Percentiles rank a stretch among this genome's conserved stretches.
These are phyloP conservation scores for Onychorhynchus coronatus DNA, from an alignment of 2,113 vertebrate genomes.

Conservation along the genomic window DNA sequence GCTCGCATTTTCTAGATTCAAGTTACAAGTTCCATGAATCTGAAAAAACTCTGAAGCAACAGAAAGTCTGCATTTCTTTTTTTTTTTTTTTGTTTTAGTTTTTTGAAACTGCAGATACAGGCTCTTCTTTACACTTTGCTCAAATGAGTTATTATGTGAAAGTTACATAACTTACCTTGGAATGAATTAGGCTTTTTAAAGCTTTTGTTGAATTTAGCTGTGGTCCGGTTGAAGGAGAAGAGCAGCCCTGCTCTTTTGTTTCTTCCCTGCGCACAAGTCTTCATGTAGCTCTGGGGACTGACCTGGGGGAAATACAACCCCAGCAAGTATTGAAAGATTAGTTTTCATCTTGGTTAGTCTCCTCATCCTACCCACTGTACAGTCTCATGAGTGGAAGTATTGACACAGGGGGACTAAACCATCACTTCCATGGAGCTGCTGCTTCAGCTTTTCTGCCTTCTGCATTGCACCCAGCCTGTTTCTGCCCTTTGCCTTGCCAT, in stretches of 20 bases:
- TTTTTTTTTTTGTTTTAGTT: not conserved
- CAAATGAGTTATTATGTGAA: not conserved
- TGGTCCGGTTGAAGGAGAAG: not conserved
- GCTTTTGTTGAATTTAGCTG: not conserved
- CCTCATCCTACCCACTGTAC: not conserved
- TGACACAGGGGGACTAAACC: not conserved
- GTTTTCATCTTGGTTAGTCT: not conserved
- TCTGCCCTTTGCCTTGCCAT: not conserved
- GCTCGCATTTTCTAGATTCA: constrained; percentile 16
- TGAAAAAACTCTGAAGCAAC: not conserved
- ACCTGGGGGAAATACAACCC: not conserved
- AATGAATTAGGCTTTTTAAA: not conserved
- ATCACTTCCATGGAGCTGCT: not conserved
- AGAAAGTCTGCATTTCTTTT: not conserved
- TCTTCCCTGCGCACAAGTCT: not conserved
- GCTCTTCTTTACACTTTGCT: not conserved
- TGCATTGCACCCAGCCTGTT: not conserved
- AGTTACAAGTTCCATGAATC: not conserved
- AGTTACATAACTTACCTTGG: not conserved
- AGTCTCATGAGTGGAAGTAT: not conserved
- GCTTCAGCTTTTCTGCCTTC: not conserved
- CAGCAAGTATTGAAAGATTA: not conserved
- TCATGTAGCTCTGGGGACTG: fast-evolving
- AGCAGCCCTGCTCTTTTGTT: not conserved
- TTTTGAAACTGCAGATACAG: not conserved